Evolutionary conservation across 2,113 vertebrate species (phyloP), one percentile per base, ranked within the genome.

Genomic region (Lipotes vexillifer): DNA sequence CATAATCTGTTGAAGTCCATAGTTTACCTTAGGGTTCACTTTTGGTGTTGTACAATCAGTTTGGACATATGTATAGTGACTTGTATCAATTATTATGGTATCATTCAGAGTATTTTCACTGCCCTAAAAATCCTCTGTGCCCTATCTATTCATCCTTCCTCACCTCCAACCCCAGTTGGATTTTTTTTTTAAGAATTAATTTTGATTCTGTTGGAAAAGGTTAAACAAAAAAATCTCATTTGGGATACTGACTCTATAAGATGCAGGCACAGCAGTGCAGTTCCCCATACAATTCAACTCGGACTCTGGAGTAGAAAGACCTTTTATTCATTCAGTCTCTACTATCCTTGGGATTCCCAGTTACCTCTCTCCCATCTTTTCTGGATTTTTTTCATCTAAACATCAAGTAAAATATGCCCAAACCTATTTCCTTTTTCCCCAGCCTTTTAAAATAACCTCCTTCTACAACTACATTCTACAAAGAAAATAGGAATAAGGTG

Each of bases 141-240:
- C 36, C 23, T 23, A 59, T 23, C 18, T 25, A 25, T 84, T 78
- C 15, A 84, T 59, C 20, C 10, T 61, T 69, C 13, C 14, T 20
- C 23, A 95, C 29, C 4, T 59, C 18, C 81, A 78, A 52, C 18
- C 5, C 27, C 44, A 38, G 69, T 1, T 63, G 8, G 27, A 41
- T 78, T 25, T 46, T 90, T n/a, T 44, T 71, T 85, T 36, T 36
- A 84, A 89, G 52, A 27, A 29, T 83, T 85, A 65, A 68, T 63
- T 88, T 92, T 89, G 17, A 52, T 78, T 90, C 1, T n/a, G 0
- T 69, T 92, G 69, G 27, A 77, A 81, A 8, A 10, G 41, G 77
- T 46, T 12, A 49, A 74, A 63, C 44, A 13, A 63, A 63, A 68
- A 59, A 52, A 13, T 52, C 41, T 90, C 18, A 93, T 0, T 17